Conservation (phyloP, 2,888 invertebrate genomes). For the Acronicta aceris region DNA sequence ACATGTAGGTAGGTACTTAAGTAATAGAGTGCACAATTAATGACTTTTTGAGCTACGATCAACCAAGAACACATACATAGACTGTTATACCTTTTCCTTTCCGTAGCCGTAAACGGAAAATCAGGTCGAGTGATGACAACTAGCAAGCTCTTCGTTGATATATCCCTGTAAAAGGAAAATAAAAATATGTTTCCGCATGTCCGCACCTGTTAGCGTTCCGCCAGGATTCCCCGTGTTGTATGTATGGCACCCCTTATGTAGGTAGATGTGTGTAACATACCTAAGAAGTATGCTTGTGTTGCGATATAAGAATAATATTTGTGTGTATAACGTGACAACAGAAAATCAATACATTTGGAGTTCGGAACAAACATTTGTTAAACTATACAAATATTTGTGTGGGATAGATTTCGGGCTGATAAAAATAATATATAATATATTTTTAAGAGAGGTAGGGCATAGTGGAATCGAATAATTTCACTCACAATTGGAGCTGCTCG, state of each 20-base stretch:
- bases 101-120: not conserved
- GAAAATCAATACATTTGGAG: slow-evolving; percentile 3
- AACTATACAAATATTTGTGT: not conserved
- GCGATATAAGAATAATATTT: not conserved
- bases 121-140: not conserved
- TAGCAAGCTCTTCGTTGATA: not conserved
- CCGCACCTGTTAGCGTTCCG: slow-evolving; percentile 33
- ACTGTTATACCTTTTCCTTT: too few relatives aligned
- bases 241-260: not conserved
- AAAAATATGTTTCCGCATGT: slow-evolving; percentile 19
- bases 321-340: not conserved
- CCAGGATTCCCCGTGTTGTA: slow-evolving; percentile 17
- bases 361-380: not conserved
- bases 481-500: too few relatives aligned
- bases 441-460: too few relatives aligned
- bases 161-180: slow-evolving; percentile 6
- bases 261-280: not conserved
- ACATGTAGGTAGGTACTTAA: too few relatives aligned
- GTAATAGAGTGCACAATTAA: too few relatives aligned
- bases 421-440: too few relatives aligned
- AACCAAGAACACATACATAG: too few relatives aligned
- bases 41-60: too few relatives aligned
- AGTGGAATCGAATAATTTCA: too few relatives aligned
- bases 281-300: not conserved
- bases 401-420: too few relatives aligned